Evolutionary conservation across 2,888 invertebrate genomes (phyloP), one percentile per base, ranked within the genome.

Genomic region (Agonopterix heracliana): DNA sequence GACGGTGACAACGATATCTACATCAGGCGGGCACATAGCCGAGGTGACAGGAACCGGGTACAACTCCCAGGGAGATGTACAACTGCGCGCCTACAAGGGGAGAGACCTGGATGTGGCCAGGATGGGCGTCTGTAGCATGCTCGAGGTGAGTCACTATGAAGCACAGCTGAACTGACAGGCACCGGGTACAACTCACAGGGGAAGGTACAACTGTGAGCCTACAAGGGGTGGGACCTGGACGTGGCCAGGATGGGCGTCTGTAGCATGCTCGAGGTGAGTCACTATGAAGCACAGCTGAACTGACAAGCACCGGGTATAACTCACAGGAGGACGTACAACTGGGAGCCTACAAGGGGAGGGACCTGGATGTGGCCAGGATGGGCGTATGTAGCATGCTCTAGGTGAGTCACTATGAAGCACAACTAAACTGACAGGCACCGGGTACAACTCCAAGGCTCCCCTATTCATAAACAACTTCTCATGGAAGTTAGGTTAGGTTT

Each of bases 1-100:
- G 99, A 99, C 99, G 0, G 98, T 97, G n/a, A 98, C 98, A 1
- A 93, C 94, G 34, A 92, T 99, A 52, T 92, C 96, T 14, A 97
- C 98, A 1, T 94, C 98, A 0, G 98, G 98, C 69, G 97, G 96
- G 0, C 95, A 95, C 64, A 91, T 94, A 57, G 98, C 98, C 2
- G 97, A 98, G 81, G 94, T 96, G 44, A 93, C 95, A 1, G 98
- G 98, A 26, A 95, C 97, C 9, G 98, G 98, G 0, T 98, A 98
- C 79, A 95, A 95, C 74, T 92, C 94, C 55, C 90, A 93, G 51
- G 98, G 98, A 0, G 95, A 97, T 70, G 92, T 98, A 26, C 92
- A 94, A 61, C 88, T 96, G 54, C 60, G 87, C 0, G 84, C 87
- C 0, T 87, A 88, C 56, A 95, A 94, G 75, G 94, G 94, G 54